Base-by-base conservation (phyloP, 2,113 vertebrate genomes). In the Channa argus region DNA sequence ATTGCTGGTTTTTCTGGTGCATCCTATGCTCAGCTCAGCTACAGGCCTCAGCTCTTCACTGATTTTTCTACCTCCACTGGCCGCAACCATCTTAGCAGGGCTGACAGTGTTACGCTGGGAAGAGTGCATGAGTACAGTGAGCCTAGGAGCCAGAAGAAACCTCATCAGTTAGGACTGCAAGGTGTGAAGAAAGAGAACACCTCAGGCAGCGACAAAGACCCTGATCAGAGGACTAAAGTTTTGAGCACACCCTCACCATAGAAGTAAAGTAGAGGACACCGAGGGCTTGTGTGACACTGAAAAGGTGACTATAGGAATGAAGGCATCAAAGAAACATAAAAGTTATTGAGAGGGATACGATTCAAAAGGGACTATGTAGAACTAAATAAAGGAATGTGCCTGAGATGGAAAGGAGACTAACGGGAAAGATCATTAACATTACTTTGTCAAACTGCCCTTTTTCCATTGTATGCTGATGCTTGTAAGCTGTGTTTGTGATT, bases 251-350 rank as follows among this genome's bases (percentile, higher is more conserved):
- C 51, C 52, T 43, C 67, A 13, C 14, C 51, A 46, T 13, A 81
- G 49, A 67, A 60, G n/a, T 10, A 38, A 81, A 36, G 7, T 3
- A 2, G 63, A 71, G 47, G 56, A 70, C 61, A 74, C 41, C 33
- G 67, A 72, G 33, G 33, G 62, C 49, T 64, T 50, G 14, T 7
- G 7, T 65, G 75, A 65, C 58, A 45, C 69, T 52, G 24, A 75
- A 54, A 85, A 71, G 24, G 53, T 79, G 63, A 74, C 71, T 33
- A 55, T 49, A 15, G 81, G 45, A 53, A 81, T 59, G 74, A 83
- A 84, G 54, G 45, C 68, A 41, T 88, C 59, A 60, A 88, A 84
- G 66, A 86, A 89, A 72, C 53, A 78, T 65, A 85, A 78, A 84
- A 77, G 52, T 41, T 85, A 88, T 73, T 80, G 56, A 83, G 56